Percentiles rank a stretch among this genome's conserved stretches.
Evolutionary conservation across 1,140 invertebrate species (phyloP).

Genomic region (Medauroidea extradentata): DNA sequence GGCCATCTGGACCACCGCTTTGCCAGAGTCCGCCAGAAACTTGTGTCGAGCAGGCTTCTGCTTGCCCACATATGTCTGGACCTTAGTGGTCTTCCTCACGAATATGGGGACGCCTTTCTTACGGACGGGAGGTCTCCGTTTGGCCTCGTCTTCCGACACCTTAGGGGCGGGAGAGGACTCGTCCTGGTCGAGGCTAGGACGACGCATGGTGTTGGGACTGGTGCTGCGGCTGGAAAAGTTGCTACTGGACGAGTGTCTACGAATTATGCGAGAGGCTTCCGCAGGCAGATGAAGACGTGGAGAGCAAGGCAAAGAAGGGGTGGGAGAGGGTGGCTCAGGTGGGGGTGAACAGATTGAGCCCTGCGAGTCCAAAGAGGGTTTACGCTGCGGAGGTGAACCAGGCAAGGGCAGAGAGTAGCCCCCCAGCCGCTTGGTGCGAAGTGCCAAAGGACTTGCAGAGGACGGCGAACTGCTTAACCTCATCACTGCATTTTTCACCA

Average conservation of each 20-base stretch:
- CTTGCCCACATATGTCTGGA: slow-evolving; percentile 9
- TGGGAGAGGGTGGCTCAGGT: slow-evolving; percentile 2
- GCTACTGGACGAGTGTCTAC: slow-evolving; percentile 69
- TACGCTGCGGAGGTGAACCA: neutral
- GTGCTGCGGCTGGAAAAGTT: slow-evolving; percentile 69
- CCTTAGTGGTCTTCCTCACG: slow-evolving; percentile 1
- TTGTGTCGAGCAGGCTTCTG: neutral
- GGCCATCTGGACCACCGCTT: neutral
- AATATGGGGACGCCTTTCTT: slow-evolving; percentile 15
- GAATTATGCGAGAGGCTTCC: slow-evolving; percentile 72
- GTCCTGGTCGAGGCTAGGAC: neutral
- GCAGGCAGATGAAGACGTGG: slow-evolving; percentile 38
- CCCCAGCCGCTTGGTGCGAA: slow-evolving; percentile 42
- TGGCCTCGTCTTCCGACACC: neutral
- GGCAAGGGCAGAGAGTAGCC: neutral
- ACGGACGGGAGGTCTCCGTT: neutral
- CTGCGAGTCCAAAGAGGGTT: slow-evolving; percentile 2
- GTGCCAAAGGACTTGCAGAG: slow-evolving; percentile 52
- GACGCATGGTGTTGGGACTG: slow-evolving; percentile 30
- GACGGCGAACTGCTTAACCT: slow-evolving; percentile 38
- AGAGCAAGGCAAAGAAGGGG: slow-evolving; percentile 1
- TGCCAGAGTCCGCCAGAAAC: neutral
- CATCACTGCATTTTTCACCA: slow-evolving; percentile 53
- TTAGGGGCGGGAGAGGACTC: neutral
- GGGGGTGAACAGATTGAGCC: slow-evolving; percentile 4